These are phyloP conservation scores for Drosophila sechellia DNA, from an alignment of 1,140 invertebrate species.

Conservation along the genomic window DNA sequence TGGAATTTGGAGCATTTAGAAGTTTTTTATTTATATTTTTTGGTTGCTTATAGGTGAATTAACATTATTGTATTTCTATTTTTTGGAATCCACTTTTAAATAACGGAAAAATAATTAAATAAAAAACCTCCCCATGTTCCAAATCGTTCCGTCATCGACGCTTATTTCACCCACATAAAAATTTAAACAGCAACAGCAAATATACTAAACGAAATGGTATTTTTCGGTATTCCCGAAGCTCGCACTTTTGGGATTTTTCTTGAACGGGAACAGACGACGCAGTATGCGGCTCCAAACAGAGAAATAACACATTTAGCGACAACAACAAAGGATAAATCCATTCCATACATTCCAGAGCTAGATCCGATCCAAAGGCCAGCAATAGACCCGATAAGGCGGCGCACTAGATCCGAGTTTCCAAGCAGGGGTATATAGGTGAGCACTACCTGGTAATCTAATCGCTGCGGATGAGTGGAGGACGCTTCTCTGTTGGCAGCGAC, in stretches of 20 bases:
- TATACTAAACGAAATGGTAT: background rate
- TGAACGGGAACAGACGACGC: background rate
- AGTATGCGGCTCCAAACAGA: slow-evolving; percentile 27
- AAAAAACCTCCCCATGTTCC: too few species aligned
- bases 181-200: background rate
- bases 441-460: slow-evolving; percentile 39
- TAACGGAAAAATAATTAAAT: too few species aligned
- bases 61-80: too few species aligned
- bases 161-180: too few species aligned
- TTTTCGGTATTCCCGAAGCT: background rate
- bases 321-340: slow-evolving; percentile 36
- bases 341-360: slow-evolving; percentile 54
- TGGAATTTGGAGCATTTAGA: too few species aligned
- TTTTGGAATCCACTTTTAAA: too few species aligned
- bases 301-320: slow-evolving; percentile 16
- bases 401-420: slow-evolving; percentile 6
- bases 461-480: slow-evolving; percentile 13
- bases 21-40: too few species aligned
- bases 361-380: slow-evolving; percentile 29
- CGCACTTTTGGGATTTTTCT: slow-evolving; percentile 2
- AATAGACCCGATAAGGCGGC: slow-evolving; percentile 7
- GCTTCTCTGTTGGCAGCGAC: slow-evolving; percentile 19
- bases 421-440: slow-evolving; percentile 21
- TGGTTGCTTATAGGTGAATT: too few species aligned
- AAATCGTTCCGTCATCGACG: too few species aligned